Base-by-base conservation (phyloP, 2,113 vertebrate genomes). In the Otocyon megalotis region DNA sequence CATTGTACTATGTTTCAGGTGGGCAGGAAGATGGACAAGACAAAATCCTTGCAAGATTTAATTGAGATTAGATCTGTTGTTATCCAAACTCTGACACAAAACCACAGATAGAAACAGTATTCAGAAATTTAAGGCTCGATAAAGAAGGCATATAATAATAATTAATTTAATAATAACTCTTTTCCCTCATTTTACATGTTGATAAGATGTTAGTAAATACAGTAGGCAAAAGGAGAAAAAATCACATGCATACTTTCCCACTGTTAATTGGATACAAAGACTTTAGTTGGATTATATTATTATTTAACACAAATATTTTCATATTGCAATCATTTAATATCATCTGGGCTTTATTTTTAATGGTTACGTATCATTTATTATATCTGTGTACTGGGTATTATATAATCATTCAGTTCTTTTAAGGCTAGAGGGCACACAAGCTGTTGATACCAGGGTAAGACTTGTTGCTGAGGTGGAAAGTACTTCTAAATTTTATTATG, bases 191-290 rank as follows among this genome's bases (percentile, higher is more conserved):
- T 74, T 96, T 87, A 50, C 56, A 53, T 77, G 3, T n/a, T 79
- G 62, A 76, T 94, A 56, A 83, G 86, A 50, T 80, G 13, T 72
- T 94, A 84, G 54, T 69, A 87, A 89, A 56, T 86, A 48, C 11
- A 56, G 14, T 62, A 71, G 56, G 5, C 7, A 92, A 92, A 91
- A 88, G 58, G 11, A 81, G 8, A 83, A 89, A 91, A 69, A 43
- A n/a, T 43, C n/a, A 62, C 1, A 28, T 26, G 2, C 5, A 89
- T n/a, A 74, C 2, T 69, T 88, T 84, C 26, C 8, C 26, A 79
- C 15, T 94, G 9, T 53, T 88, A 84, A 63, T 43, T 67, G 7
- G 30, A 89, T 17, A n/a, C 1, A 69, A 5, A 87, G n/a, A 58
- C 15, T 93, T 91, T 86, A 20, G 5, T 80, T 8, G 4, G 20